Base-by-base conservation (phyloP, 2,113 vertebrate species). In the Trematomus loennbergii region DNA sequence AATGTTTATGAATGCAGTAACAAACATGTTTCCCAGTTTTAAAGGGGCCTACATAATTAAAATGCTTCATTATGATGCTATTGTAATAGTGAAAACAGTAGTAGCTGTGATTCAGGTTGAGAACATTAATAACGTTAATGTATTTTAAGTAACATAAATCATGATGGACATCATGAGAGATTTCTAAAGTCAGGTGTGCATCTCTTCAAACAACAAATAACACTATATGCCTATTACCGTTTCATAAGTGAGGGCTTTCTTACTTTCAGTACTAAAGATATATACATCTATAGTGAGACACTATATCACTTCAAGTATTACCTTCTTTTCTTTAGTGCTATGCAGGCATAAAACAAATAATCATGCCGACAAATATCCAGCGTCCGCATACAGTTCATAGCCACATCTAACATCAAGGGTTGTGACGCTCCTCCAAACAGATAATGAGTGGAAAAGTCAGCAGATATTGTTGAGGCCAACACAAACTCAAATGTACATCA, bases 251-350 rank as follows among this genome's bases (percentile, higher is more conserved):
- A 43, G 10, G 46, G 36, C 4, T 53, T 79, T 75, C 72, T 79
- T 12, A 36, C 50, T 73, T 33, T 67, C 22, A 75, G 2, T 12
- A 48, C 22, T 36, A 52, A 45, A 74, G 18, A 63, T 54, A 12
- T 54, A 11, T 33, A 54, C 72, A 58, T 48, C 11, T 68, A 78
- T 12, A 53, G 45, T 72, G 36, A 70, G 15, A 57, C 18, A 58
- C 64, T 66, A 46, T 59, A 83, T 59, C 78, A 73, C 49, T 87
- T 90, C 87, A 93, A 92, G 84, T 88, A 85, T 71, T 70, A 66
- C 77, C 54, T 79, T 58, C 59, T 55, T 59, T 75, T 43, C 69
- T 78, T 80, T 60, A 49, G 72, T 72, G 72, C 58, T 68, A 57
- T 66, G 81, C 57, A 72, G 25, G n/a, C 1, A 66, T 3, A n/a